Conservation (phyloP, 2,888 invertebrate species). For the Agrotis exclamationis region DNA sequence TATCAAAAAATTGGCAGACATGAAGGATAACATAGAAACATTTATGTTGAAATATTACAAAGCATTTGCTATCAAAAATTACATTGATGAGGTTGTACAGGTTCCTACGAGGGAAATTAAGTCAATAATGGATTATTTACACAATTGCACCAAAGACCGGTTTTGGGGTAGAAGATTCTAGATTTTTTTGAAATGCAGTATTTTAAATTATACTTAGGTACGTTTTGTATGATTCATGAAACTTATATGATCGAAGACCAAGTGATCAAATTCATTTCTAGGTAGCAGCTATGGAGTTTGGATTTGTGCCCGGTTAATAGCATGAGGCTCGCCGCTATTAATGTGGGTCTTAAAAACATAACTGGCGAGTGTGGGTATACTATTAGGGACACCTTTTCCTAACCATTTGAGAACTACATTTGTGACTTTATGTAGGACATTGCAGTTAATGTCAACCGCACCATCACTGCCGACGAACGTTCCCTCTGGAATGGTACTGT, state of each 20-base stretch:
- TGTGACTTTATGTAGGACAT: too few species aligned
- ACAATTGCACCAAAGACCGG: conserved; percentile 45
- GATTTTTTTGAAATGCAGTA: not conserved
- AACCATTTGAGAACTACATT: too few species aligned
- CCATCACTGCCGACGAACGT: too few species aligned
- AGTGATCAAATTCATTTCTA: not conserved
- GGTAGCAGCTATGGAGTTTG: too few species aligned
- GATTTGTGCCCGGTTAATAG: too few species aligned
- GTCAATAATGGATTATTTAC: conserved; percentile 52
- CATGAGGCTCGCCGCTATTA: too few species aligned
- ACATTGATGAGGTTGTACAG: conserved; percentile 66
- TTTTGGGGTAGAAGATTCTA: conserved; percentile 58
- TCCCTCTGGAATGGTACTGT: too few species aligned
- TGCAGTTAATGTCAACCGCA: too few species aligned
- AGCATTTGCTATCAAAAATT: conserved; percentile 69
- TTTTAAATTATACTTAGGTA: not conserved
- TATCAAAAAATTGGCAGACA: conserved; percentile 52
- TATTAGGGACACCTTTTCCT: too few species aligned
- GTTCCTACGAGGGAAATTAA: conserved; percentile 56
- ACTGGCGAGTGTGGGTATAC: too few species aligned
- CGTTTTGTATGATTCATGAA: not conserved
- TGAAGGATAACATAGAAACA: conserved; percentile 60
- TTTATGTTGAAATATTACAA: conserved; percentile 69
- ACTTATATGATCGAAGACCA: not conserved
- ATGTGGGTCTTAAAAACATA: too few species aligned